phyloP scores from a whole-genome alignment of 2,888 invertebrate species.

The Lydus trimaculatus region DNA sequence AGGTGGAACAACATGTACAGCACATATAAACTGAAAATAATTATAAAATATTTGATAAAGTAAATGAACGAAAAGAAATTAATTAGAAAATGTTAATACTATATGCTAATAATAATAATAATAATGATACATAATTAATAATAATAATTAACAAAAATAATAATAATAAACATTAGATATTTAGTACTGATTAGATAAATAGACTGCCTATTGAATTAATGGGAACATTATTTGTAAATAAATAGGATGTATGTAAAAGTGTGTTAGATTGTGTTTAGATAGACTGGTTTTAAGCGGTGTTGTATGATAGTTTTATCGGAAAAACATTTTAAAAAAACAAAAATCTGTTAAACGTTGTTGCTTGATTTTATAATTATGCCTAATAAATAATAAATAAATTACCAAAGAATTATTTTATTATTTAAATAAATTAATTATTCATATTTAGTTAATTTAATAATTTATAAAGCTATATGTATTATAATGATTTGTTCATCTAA shows the following conservation, averaged over 20 bases:
- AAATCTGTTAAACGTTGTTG: conserved; percentile 57
- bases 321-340: conserved; percentile 10
- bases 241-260: conserved; percentile 35
- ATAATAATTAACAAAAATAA: conserved; percentile 21
- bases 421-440: too few relatives aligned
- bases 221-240: conserved; percentile 48
- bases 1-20: not conserved
- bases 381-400: conserved; percentile 52
- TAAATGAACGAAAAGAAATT: conserved; percentile 14
- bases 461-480: too few relatives aligned
- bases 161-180: conserved; percentile 15
- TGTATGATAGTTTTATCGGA: conserved; percentile 41
- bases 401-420: not conserved
- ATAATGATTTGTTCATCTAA: too few relatives aligned
- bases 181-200: conserved; percentile 29
- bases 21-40: conserved; percentile 15
- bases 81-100: conserved; percentile 12
- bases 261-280: conserved; percentile 39
- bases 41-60: conserved; percentile 6
- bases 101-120: not conserved
- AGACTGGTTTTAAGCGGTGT: conserved; percentile 33
- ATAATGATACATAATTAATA: conserved; percentile 20
- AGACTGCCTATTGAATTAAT: conserved; percentile 43
- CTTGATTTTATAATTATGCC: conserved; percentile 63
- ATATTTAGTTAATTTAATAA: too few relatives aligned